Base-by-base conservation (phyloP, 2,888 invertebrate genomes). In the Melitaea athalia region DNA sequence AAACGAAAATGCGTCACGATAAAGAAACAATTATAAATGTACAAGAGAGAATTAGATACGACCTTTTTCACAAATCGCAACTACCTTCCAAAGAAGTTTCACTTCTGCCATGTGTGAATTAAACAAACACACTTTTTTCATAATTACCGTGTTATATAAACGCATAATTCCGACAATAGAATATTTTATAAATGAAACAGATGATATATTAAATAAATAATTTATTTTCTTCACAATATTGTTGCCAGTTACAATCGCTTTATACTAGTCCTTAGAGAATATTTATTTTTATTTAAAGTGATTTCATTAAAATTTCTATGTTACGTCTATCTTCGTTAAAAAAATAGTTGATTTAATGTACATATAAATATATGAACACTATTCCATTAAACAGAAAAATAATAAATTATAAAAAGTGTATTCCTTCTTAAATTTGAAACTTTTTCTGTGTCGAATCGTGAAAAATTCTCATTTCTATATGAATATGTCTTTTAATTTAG, bases 181-280 rank as follows among this genome's bases (percentile, higher is more conserved):
- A 52, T 17, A 14, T 55, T 3, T n/a, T n/a, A 8, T n/a, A 8
- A 33, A 33, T n/a, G n/a, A 38, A 55, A 55, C 11, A 38, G n/a
- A 33, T 8, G n/a, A 7, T n/a, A 33, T 33, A 33, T n/a, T 31
- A 33, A 12, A 49, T 14, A 49, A 33, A 61, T 61, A 15, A n/a
- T 53, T 57, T 59, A 62, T 57, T 61, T 55, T 53, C 42, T 38
- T 57, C 45, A 50, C 55, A 60, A 60, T 55, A n/a, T n/a, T n/a
- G 31, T 66, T 60, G 73, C 74, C 75, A 72, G 68, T 63, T 53
- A 31, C 63, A 31, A 59, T 60, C 55, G 33, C 64, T 45, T 49
- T 38, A 45, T 43, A 14, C 69, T 69, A 69, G 65, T 66, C 69
- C 38, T 63, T 59, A 49, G n/a, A 52, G 11, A 24, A 52, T 24